A percentile compares a stretch with the other conserved stretches of the same genome.
phyloP scores from a whole-genome alignment of 2,113 vertebrate genomes.

The Capreolus pygargus region DNA sequence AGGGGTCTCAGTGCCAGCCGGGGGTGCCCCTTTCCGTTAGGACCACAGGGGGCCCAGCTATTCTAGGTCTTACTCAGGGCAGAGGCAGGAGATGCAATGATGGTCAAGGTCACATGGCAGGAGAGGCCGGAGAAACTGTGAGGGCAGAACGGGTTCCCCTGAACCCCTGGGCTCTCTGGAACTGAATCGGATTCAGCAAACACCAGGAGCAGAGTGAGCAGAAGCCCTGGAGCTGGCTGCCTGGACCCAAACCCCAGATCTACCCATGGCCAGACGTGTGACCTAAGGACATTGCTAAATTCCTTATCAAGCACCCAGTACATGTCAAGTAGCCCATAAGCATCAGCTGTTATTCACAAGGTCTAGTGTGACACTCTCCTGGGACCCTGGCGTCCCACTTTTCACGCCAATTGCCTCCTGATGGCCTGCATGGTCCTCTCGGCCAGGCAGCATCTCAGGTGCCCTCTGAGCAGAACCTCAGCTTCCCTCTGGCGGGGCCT shows the following conservation, averaged over 20 bases:
- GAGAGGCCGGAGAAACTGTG: no score
- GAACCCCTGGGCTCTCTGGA: neutral
- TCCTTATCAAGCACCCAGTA: neutral
- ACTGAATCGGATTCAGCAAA: accelerated
- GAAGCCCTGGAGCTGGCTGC: neutral
- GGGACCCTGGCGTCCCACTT: neutral
- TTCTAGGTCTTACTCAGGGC: neutral
- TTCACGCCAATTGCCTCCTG: neutral
- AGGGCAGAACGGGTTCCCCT: neutral
- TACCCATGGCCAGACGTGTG: accelerated
- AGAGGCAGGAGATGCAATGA: neutral
- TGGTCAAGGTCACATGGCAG: neutral
- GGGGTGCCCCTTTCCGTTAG: neutral
- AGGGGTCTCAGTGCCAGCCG: accelerated
- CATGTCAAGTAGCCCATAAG: accelerated
- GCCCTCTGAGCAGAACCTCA: neutral
- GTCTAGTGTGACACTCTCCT: accelerated
- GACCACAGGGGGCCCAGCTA: neutral
- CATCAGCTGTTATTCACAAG: accelerated
- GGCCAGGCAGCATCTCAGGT: accelerated
- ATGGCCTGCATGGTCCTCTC: neutral
- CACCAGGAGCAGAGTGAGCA: accelerated
- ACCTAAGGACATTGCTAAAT: neutral
- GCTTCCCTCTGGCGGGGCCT: accelerated
- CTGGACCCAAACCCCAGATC: neutral